A percentile compares a stretch with the other conserved stretches of the same genome.
These are phyloP conservation scores for Trachelus troglodyta DNA, from an alignment of 2,888 invertebrate genomes.

Conservation along the genomic window DNA sequence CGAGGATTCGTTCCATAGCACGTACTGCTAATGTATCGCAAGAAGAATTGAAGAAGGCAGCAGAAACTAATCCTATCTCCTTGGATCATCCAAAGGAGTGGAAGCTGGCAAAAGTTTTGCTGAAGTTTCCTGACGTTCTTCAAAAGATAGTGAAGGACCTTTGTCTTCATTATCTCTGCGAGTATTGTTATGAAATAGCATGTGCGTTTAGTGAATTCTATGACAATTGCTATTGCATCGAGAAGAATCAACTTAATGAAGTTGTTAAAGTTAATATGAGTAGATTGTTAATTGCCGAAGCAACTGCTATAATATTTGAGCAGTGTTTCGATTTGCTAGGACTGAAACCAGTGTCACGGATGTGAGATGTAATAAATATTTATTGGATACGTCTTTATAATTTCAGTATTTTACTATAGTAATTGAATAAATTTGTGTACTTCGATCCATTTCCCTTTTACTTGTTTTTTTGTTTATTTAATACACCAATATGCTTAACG, in stretches of 20 bases:
- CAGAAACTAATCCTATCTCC: slow-evolving; percentile 72
- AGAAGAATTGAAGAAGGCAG: slow-evolving; percentile 73
- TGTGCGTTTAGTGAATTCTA: slow-evolving; percentile 96
- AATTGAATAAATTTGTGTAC: neutral
- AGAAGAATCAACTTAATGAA: slow-evolving; percentile 86
- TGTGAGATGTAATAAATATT: slow-evolving; percentile 72
- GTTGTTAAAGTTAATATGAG: slow-evolving; percentile 86
- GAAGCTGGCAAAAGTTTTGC: slow-evolving; percentile 89
- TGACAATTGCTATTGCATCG: slow-evolving; percentile 96
- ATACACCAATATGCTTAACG: neutral
- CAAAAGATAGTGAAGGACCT: slow-evolving; percentile 85
- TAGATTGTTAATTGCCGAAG: slow-evolving; percentile 91
- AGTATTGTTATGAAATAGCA: slow-evolving; percentile 95
- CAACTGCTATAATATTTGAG: slow-evolving; percentile 87
- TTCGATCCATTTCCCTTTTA: neutral
- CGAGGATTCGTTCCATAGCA: slow-evolving; percentile 92
- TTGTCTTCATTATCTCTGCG: slow-evolving; percentile 88
- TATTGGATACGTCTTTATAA: neutral
- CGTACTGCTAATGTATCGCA: slow-evolving; percentile 78
- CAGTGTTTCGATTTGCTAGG: slow-evolving; percentile 92
- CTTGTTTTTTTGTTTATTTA: neutral
- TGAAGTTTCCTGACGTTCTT: slow-evolving; percentile 90
- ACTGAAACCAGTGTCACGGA: slow-evolving; percentile 89
- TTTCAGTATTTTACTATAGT: neutral
- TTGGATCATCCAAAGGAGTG: slow-evolving; percentile 93